phyloP scores from a whole-genome alignment of 2,113 vertebrate genomes.

The Thunnus maccoyii region DNA sequence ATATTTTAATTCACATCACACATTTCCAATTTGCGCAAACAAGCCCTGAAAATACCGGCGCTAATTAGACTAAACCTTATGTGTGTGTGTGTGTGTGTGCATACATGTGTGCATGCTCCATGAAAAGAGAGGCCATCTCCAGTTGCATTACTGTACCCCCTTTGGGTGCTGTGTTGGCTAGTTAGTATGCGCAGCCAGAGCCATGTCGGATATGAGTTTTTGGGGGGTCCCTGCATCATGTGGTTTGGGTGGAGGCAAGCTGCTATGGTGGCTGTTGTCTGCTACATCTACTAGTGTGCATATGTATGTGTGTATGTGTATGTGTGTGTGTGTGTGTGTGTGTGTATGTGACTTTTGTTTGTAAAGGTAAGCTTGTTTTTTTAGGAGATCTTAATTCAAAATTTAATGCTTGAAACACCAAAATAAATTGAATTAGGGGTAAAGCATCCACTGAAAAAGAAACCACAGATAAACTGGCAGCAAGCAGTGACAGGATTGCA shows the following conservation, averaged over 20 bases:
- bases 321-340: neutral
- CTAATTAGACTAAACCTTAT: constrained; percentile 83
- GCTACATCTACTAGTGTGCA: constrained; percentile 6
- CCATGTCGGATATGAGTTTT: constrained; percentile 58
- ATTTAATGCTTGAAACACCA: constrained; percentile 64
- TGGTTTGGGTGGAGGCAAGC: constrained; percentile 43
- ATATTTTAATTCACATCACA: constrained; percentile 91
- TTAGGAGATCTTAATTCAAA: constrained; percentile 38
- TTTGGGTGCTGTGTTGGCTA: constrained; percentile 51
- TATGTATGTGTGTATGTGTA: neutral
- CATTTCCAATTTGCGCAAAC: constrained; percentile 87
- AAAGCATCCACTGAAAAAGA: constrained; percentile 38
- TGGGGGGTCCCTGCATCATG: constrained; percentile 71
- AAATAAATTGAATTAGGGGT: constrained; percentile 60
- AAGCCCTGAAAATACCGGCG: constrained; percentile 80
- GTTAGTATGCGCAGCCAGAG: constrained; percentile 68
- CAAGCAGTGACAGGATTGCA: constrained; percentile 62
- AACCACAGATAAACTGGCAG: constrained; percentile 65
- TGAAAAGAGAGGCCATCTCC: constrained; percentile 63
- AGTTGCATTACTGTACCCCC: constrained; percentile 59
- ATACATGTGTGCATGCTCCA: constrained; percentile 54
- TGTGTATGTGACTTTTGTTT: constrained; percentile 21
- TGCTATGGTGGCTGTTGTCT: constrained; percentile 29
- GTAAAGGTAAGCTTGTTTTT: constrained; percentile 32
- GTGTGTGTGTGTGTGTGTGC: constrained; percentile 40